Percentiles rank a stretch among this genome's conserved stretches.
Conservation (phyloP, 1,140 invertebrate species). For the Aphelenchoides fujianensis region DNA sequence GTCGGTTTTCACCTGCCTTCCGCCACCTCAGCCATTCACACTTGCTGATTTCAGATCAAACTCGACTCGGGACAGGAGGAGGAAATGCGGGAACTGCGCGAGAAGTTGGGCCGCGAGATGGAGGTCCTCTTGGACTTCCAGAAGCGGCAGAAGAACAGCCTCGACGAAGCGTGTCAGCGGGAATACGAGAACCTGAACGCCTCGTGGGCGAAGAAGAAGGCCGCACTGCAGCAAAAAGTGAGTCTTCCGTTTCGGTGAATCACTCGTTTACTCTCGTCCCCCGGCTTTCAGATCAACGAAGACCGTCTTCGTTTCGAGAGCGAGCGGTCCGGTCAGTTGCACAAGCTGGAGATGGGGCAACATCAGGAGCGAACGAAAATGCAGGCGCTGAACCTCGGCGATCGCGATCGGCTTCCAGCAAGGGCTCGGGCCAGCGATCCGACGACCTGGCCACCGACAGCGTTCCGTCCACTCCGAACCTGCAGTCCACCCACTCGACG, state of each 20-base stretch:
- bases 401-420: background rate
- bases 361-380: conserved; percentile 29
- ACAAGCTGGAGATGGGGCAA: background rate
- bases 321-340: conserved; percentile 1
- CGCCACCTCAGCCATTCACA: conserved; percentile 12
- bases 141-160: conserved; percentile 47
- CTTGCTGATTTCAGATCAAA: conserved; percentile 71
- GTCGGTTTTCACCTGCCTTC: conserved; percentile 62
- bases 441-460: background rate
- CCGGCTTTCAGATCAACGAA: conserved; percentile 3
- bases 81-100: conserved; percentile 74
- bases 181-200: conserved; percentile 9
- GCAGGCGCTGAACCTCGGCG: background rate
- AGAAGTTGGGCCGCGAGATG: conserved; percentile 87
- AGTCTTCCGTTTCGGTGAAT: background rate
- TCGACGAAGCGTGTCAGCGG: conserved; percentile 32
- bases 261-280: too few relatives aligned
- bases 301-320: conserved; percentile 10
- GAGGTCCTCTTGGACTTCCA: conserved; percentile 96
- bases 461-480: background rate
- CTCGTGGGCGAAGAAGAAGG: background rate
- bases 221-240: conserved; percentile 3
- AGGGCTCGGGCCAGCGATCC: background rate
- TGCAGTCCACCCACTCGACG: too few relatives aligned
- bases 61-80: conserved; percentile 93